These are phyloP conservation scores for Tinamus major DNA, from an alignment of 2,797 vertebrate species.

Conservation along the genomic window DNA sequence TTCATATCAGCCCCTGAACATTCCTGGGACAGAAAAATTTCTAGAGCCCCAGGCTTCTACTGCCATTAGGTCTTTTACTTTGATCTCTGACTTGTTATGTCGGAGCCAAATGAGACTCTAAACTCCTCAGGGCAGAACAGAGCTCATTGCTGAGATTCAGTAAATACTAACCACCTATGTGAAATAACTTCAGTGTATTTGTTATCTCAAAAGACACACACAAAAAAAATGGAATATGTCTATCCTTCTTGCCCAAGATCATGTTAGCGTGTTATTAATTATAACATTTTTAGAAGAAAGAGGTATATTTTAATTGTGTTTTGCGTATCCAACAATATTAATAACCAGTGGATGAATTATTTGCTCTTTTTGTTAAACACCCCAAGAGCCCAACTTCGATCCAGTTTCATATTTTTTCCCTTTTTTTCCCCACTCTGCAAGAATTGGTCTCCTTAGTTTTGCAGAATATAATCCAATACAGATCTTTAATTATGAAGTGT, in stretches of 20 bases:
- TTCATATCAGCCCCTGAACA: neutral
- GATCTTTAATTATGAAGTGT: neutral
- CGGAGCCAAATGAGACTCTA: neutral
- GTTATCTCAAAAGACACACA: neutral
- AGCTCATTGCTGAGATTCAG: neutral
- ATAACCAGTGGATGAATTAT: neutral
- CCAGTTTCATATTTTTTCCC: neutral
- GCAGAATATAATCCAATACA: neutral
- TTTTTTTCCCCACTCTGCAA: neutral
- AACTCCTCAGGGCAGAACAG: neutral
- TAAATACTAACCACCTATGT: neutral
- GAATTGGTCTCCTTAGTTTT: neutral
- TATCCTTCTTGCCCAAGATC: neutral
- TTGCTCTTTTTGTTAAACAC: neutral
- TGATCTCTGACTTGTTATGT: constrained; percentile 18
- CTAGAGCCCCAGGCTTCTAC: neutral
- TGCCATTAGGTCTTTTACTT: constrained; percentile 12
- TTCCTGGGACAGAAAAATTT: neutral
- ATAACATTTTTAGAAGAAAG: neutral
- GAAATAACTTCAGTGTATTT: neutral
- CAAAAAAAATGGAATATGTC: neutral
- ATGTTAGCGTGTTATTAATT: neutral
- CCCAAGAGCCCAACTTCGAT: neutral
- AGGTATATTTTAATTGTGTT: neutral
- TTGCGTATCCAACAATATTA: neutral